Base-by-base conservation (phyloP, 2,797 vertebrate genomes). In the Poecilia picta region DNA sequence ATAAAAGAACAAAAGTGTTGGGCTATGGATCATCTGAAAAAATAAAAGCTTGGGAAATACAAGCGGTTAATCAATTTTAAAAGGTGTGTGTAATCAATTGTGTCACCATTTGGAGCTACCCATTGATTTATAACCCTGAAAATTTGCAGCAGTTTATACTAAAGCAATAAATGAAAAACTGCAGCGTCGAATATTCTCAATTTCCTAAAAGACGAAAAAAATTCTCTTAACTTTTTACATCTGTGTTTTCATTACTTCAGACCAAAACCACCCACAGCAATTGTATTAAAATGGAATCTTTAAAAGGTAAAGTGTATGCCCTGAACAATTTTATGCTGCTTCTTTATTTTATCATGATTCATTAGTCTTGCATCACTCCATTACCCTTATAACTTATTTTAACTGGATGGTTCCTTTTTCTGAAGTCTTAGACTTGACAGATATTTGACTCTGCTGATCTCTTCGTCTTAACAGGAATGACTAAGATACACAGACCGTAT, bases 401-500 rank as follows among this genome's bases (percentile, higher is more conserved):
- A 16, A 28, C 13, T 33, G 23, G 8, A 53, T 71, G 6, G 10
- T 28, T 23, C 18, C 41, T 59, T 31, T 72, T 20, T 23, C 3
- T 8, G 12, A 31, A n/a, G 8, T 18, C 20, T n/a, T 11, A 46
- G 59, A 76, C 51, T 70, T 33, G 57, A 39, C 51, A 64, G 28
- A 28, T 68, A 51, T 39, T n/a, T 71, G 55, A 75, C 47, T 28
- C 72, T 76, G 72, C 70, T 36, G 10, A 68, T 77, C 68, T 62
- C 23, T 79, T 79, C 15, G 0, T 77, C 59, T 68, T 43, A 46
- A 73, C 57, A 76, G 62, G 47, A 74, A 53, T 36, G 51, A 73
- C 75, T 68, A 80, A 76, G 57, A 78, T 73, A 75, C 64, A 68
- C 36, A 76, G 57, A 79, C 59, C 73, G n/a, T 89, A 86, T 90